A percentile compares a stretch with the other conserved stretches of the same genome.
These are phyloP conservation scores for Cyrtorhinus lividipennis DNA, from an alignment of 1,140 invertebrate species.

Conservation along the genomic window DNA sequence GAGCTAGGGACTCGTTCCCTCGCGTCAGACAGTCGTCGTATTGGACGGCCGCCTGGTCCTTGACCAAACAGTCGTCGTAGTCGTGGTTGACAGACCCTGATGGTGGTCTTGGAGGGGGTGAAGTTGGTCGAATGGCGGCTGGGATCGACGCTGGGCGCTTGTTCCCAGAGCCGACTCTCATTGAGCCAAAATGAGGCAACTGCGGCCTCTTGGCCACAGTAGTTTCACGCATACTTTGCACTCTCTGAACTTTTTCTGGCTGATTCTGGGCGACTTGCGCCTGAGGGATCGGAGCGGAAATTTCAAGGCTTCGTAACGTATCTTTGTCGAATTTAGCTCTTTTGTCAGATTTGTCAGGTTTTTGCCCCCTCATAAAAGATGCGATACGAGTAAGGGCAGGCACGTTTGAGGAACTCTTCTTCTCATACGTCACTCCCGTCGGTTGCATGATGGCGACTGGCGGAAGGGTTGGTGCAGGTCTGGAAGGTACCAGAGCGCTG, in stretches of 20 bases:
- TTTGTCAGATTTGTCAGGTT: slow-evolving; percentile 20
- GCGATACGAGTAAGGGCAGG: slow-evolving; percentile 49
- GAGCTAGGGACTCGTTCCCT: slow-evolving; percentile 33
- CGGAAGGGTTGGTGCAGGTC: slow-evolving; percentile 24
- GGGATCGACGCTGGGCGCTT: slow-evolving; percentile 57
- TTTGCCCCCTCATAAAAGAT: slow-evolving; percentile 47
- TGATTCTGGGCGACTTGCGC: slow-evolving; percentile 41
- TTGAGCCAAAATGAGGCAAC: slow-evolving; percentile 64
- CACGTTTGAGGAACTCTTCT: slow-evolving; percentile 18
- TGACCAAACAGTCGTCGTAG: neutral
- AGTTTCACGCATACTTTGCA: slow-evolving; percentile 56
- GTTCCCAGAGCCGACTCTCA: slow-evolving; percentile 40
- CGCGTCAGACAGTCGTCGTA: slow-evolving; percentile 65
- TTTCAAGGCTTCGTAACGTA: slow-evolving; percentile 54
- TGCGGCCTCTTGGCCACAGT: slow-evolving; percentile 36
- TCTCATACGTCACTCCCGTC: slow-evolving; percentile 10
- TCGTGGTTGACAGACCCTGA: slow-evolving; percentile 26
- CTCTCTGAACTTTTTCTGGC: slow-evolving; percentile 45
- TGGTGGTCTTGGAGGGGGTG: slow-evolving; percentile 45
- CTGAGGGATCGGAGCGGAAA: slow-evolving; percentile 63
- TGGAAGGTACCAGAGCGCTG: slow-evolving; percentile 18
- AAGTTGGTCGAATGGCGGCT: slow-evolving; percentile 39
- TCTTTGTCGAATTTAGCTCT: slow-evolving; percentile 41
- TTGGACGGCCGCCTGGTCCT: slow-evolving; percentile 36
- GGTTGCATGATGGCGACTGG: neutral